Evolutionary conservation across 2,113 vertebrate genomes (phyloP), one percentile per base, ranked within the genome.

Genomic region (Amphiprion ocellaris): DNA sequence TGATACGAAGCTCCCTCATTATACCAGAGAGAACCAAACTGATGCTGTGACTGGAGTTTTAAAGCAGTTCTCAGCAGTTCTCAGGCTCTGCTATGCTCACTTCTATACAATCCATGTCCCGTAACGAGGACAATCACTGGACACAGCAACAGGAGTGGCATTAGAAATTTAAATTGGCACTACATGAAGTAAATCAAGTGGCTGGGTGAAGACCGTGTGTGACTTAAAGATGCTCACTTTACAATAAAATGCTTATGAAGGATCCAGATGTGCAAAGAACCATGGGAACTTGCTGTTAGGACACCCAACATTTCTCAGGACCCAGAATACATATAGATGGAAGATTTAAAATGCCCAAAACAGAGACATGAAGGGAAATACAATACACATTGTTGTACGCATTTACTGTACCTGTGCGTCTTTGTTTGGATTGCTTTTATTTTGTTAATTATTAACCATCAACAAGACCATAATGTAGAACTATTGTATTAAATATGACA

Each of bases 1-100:
- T 79, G 66, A 67, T 55, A 23, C 28, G 21, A 14, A 79, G 14
- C 10, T 0, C 4, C 24, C 15, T 73, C 15, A 74, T 84, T 79
- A 63, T 0, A 52, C 19, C 60, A 54, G 52, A 41, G 15, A 6
- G 55, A 77, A 52, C 58, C 46, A 55, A 41, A 54, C 58, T 52
- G 46, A 77, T 49, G 49, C 21, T 58, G 24, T 16, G 54, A 30
- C n/a, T 7, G 14, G 17, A 8, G 59, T 61, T 71, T 68, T 19
- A 55, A 68, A 84, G 10, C 17, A 53, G 15, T 58, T 46, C 1
- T 28, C 55, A 84, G 10, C 17, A 53, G 15, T 58, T 46, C 1
- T 28, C 55, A 63, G 30, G 24, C 52, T 44, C 12, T n/a, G 61
- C 33, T 65, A 14, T 39, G 1, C 15, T 37, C 6, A 28, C 10